Conservation (phyloP, 2,113 vertebrate species). For the Genyomyrus donnyi region DNA sequence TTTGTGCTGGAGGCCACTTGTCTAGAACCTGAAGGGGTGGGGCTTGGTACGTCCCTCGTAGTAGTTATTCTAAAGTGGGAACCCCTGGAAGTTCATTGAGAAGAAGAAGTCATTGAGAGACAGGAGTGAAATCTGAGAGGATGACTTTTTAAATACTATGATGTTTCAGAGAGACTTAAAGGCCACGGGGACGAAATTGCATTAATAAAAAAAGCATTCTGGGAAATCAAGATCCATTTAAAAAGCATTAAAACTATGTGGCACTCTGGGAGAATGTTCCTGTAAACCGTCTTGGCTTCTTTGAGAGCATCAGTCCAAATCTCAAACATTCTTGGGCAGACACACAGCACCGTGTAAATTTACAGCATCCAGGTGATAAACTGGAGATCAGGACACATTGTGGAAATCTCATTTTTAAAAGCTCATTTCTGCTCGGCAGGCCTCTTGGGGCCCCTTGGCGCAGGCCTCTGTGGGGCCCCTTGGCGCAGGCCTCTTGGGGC, state of each 20-base stretch:
- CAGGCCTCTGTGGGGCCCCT: too few relatives aligned
- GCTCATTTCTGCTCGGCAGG: background rate
- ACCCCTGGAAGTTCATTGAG: background rate
- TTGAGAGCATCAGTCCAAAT: background rate
- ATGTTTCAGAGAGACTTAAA: background rate
- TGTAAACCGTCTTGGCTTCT: background rate
- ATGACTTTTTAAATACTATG: conserved; percentile 17
- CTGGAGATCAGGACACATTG: background rate
- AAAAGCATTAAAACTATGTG: background rate
- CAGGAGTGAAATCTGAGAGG: conserved; percentile 4
- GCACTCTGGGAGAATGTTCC: background rate
- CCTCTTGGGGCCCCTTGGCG: background rate
- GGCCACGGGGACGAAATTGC: background rate
- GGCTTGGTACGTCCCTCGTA: background rate
- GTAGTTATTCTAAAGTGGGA: conserved; percentile 9
- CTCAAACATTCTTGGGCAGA: background rate
- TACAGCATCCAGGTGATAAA: background rate
- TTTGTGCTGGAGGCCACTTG: background rate
- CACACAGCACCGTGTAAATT: background rate
- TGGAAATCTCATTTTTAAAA: background rate
- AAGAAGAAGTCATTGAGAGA: background rate
- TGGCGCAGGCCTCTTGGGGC: too few relatives aligned
- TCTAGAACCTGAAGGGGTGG: background rate
- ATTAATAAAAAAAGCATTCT: background rate
- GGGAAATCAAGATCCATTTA: background rate